Evolutionary conservation across 2,113 vertebrate genomes (phyloP).

Genomic region (Epinephelus cyanopodus): DNA sequence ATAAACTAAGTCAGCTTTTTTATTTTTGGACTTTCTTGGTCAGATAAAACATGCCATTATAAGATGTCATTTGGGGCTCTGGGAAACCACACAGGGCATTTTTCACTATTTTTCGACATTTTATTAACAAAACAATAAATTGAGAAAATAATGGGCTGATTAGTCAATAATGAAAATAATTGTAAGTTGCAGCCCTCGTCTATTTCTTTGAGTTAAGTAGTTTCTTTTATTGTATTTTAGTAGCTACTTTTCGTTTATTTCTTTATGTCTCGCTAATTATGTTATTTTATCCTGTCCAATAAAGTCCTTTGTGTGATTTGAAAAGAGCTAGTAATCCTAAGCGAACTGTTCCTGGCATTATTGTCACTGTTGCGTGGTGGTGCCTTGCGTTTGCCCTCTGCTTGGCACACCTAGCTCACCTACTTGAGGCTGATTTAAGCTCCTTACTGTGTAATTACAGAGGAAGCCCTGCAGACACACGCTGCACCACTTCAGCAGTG

Average conservation of each 20-base stretch:
- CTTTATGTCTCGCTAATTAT: not conserved
- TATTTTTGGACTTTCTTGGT: too few relatives aligned
- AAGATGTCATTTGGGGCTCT: too few relatives aligned
- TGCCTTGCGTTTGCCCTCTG: not conserved
- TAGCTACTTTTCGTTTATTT: not conserved
- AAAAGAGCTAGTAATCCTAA: not conserved
- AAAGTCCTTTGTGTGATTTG: not conserved
- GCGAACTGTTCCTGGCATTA: too few relatives aligned
- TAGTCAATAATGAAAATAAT: too few relatives aligned
- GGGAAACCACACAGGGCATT: too few relatives aligned
- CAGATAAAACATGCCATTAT: too few relatives aligned
- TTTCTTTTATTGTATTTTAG: not conserved
- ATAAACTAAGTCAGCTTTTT: too few relatives aligned
- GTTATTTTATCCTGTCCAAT: not conserved
- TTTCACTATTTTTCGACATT: too few relatives aligned
- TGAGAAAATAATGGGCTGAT: too few relatives aligned
- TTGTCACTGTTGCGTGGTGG: not conserved
- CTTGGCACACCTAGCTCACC: conserved; percentile 31
- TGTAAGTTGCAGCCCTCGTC: not conserved
- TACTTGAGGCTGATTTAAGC: conserved; percentile 55
- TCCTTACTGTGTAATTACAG: conserved; percentile 57
- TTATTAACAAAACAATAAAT: too few relatives aligned
- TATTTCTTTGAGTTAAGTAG: not conserved
- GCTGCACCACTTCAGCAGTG: conserved; percentile 16
- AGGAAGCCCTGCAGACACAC: conserved; percentile 14